Percentiles rank a stretch among this genome's conserved stretches.
Conservation (phyloP, 2,797 vertebrate species). For the Amazonetta brasiliensis region DNA sequence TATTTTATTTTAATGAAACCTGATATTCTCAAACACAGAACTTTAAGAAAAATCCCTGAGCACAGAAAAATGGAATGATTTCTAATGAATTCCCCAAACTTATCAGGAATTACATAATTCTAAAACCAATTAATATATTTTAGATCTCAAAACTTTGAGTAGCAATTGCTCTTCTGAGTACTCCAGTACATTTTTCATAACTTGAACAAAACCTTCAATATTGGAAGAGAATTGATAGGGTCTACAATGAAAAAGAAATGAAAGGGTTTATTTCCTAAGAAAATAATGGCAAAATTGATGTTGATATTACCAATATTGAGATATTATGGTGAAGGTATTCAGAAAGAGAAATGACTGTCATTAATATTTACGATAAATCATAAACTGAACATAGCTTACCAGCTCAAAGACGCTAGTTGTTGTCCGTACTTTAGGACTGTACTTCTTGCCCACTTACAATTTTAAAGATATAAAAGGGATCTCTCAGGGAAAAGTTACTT, state of each 20-base stretch:
- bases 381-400: neutral
- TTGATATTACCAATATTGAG: neutral
- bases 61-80: neutral
- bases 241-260: neutral
- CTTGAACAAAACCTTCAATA: neutral
- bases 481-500: neutral
- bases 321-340: neutral
- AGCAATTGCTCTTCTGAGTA: neutral
- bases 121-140: neutral
- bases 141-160: neutral
- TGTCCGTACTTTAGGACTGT: neutral
- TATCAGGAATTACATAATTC: neutral
- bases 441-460: neutral
- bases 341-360: neutral
- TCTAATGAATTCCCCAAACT: neutral
- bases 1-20: neutral
- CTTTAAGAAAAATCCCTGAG: neutral
- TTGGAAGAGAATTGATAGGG: neutral
- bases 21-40: neutral
- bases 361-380: neutral
- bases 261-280: neutral
- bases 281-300: neutral
- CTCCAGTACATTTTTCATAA: neutral
- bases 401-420: accelerated
- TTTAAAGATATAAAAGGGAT: neutral